Percentiles rank a stretch among this genome's conserved stretches.
phyloP scores from a whole-genome alignment of 2,113 vertebrate species.

The Bucco capensis region DNA sequence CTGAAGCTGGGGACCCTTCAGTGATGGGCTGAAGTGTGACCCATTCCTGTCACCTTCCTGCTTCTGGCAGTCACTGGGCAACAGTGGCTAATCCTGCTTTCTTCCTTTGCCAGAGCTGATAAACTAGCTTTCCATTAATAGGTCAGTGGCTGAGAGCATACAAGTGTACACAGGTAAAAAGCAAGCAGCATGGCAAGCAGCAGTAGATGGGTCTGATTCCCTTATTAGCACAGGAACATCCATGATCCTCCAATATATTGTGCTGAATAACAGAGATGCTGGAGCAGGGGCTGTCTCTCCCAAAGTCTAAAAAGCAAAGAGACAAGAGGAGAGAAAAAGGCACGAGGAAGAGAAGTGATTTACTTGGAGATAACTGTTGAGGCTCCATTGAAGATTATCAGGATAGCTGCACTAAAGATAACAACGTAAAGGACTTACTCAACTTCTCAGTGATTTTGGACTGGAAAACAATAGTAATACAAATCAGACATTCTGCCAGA shows the following conservation, averaged over 20 bases:
- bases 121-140: neutral
- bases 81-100: neutral
- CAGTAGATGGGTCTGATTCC: neutral
- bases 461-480: neutral
- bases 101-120: neutral
- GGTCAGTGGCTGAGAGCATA: neutral
- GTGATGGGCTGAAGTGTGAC: neutral
- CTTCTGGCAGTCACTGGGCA: neutral
- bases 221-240: neutral
- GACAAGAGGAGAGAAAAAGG: neutral
- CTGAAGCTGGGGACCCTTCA: neutral
- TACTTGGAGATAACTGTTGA: neutral
- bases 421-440: neutral
- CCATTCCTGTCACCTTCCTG: neutral
- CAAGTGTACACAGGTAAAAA: neutral
- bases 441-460: neutral
- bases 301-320: neutral
- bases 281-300: neutral
- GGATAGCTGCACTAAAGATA: neutral
- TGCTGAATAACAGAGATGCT: neutral
- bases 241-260: neutral
- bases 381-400: neutral
- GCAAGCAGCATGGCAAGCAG: neutral
- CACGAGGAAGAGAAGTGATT: neutral
- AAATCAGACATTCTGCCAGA: neutral